phyloP scores from a whole-genome alignment of 2,113 vertebrate species.

The Ptychochromis oligacanthus region DNA sequence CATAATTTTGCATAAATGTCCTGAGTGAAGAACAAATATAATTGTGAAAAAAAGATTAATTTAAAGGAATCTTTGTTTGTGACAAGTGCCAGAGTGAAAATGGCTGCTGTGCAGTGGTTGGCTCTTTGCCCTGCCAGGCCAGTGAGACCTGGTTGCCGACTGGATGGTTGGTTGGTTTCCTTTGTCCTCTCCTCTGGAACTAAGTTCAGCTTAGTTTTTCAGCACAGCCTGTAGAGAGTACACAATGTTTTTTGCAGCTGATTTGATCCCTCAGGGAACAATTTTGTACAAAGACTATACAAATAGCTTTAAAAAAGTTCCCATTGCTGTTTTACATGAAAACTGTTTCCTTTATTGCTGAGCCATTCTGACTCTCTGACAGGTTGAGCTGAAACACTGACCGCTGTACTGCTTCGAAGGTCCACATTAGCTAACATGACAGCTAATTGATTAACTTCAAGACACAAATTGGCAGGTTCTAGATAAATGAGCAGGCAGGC shows the following conservation, averaged over 20 bases:
- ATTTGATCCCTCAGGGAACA: constrained; percentile 4
- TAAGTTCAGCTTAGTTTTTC: constrained; percentile 73
- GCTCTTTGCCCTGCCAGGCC: background rate
- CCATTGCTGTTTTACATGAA: background rate
- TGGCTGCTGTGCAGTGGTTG: background rate
- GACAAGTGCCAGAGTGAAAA: constrained; percentile 67
- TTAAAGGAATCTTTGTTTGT: background rate
- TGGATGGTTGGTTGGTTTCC: constrained; percentile 47
- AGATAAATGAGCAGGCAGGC: background rate
- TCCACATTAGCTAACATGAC: constrained; percentile 25
- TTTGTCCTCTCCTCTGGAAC: constrained; percentile 64
- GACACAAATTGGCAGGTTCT: background rate
- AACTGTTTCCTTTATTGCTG: background rate
- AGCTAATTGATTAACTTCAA: background rate
- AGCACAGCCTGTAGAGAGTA: constrained; percentile 53
- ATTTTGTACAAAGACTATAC: background rate
- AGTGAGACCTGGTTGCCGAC: constrained; percentile 58
- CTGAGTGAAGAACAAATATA: background rate
- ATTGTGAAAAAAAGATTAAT: background rate
- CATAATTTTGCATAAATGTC: background rate
- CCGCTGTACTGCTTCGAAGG: constrained; percentile 53
- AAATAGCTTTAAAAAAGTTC: background rate
- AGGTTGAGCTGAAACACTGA: constrained; percentile 71
- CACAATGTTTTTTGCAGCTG: background rate
- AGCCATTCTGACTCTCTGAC: constrained; percentile 1